Conservation (phyloP, 2,113 vertebrate species). For the Tympanuchus pallidicinctus region DNA sequence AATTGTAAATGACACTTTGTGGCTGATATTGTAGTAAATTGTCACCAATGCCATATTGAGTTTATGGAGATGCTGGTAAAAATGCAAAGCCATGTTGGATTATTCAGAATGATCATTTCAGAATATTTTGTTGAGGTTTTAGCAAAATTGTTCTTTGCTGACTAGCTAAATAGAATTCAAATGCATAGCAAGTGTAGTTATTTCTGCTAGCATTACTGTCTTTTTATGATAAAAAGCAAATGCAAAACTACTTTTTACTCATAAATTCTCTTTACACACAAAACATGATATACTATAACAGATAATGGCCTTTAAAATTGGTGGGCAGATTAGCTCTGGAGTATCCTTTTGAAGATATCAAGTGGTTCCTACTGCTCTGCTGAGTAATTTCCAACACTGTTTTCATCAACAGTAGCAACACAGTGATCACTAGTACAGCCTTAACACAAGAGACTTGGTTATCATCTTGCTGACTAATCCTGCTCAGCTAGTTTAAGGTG, state of each 20-base stretch:
- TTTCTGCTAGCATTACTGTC: neutral
- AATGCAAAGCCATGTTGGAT: slow-evolving; percentile 73
- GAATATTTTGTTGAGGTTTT: slow-evolving; percentile 53
- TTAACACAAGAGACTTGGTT: neutral
- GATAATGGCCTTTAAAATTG: neutral
- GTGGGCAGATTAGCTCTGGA: neutral
- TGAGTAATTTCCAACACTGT: neutral
- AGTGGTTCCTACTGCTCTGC: neutral
- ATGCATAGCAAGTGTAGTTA: neutral
- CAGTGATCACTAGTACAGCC: neutral
- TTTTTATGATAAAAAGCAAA: neutral
- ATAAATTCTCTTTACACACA: neutral
- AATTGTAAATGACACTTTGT: slow-evolving; percentile 44
- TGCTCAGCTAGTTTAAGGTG: neutral
- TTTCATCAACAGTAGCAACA: neutral
- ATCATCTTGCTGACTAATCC: neutral
- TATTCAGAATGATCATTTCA: slow-evolving; percentile 77
- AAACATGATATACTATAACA: neutral
- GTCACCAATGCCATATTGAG: neutral
- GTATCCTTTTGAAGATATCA: neutral
- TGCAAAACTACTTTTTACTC: neutral
- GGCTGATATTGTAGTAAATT: slow-evolving; percentile 35
- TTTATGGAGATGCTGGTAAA: slow-evolving; percentile 65
- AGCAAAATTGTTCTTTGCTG: slow-evolving; percentile 27
- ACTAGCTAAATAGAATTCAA: slow-evolving; percentile 6